Evolutionary conservation across 2,113 vertebrate species (phyloP).

Genomic region (Phaetusa simplex): DNA sequence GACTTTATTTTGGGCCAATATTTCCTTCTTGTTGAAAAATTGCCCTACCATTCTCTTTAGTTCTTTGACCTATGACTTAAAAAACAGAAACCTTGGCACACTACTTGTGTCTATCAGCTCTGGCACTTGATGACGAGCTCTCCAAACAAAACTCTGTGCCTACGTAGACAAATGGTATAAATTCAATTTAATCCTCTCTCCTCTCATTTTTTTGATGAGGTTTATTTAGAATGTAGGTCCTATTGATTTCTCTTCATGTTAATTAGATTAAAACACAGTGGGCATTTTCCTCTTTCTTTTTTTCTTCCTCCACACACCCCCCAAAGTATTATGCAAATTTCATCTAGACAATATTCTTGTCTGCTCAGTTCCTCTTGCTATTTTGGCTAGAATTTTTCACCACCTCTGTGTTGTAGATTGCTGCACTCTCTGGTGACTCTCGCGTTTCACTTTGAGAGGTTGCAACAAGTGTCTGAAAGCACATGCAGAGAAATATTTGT

Average conservation of each 20-base stretch:
- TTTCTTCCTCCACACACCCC: too few relatives aligned
- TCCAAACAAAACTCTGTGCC: background rate
- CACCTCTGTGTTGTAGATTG: background rate
- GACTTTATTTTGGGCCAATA: background rate
- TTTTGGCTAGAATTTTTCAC: background rate
- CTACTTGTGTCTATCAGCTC: background rate
- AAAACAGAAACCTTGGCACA: background rate
- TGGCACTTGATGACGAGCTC: background rate
- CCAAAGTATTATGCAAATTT: background rate
- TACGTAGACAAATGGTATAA: background rate
- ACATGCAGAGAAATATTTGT: background rate
- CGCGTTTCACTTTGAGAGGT: background rate
- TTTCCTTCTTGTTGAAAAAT: constrained; percentile 3
- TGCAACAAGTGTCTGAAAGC: background rate
- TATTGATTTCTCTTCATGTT: background rate
- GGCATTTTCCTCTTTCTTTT: background rate
- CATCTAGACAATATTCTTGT: background rate
- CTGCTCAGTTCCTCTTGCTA: background rate
- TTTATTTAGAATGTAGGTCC: background rate
- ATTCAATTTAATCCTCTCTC: background rate
- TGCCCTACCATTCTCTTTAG: background rate
- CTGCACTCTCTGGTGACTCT: background rate
- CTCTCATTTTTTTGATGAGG: background rate
- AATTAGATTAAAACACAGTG: background rate
- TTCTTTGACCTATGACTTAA: background rate